Evolutionary conservation across 2,113 vertebrate genomes (phyloP).

Genomic region (Protobothrops mucrosquamatus): DNA sequence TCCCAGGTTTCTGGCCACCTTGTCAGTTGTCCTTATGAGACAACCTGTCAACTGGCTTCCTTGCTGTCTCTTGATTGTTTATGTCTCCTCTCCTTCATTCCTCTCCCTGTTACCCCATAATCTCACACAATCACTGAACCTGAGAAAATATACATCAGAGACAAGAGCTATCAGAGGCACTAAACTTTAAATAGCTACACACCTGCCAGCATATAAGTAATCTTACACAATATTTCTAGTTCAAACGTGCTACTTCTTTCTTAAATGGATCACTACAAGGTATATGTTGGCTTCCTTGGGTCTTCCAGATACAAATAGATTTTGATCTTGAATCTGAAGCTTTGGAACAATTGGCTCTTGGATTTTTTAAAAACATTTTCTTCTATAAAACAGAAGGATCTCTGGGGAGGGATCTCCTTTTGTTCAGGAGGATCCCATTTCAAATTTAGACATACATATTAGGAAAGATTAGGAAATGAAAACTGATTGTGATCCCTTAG

Average conservation of each 20-base stretch:
- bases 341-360: background rate
- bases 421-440: background rate
- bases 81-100: background rate
- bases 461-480: background rate
- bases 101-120: background rate
- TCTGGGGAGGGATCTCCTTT: background rate
- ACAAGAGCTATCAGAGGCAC: background rate
- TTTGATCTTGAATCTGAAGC: background rate
- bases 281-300: background rate
- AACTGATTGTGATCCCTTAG: background rate
- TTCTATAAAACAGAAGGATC: background rate
- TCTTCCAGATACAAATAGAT: background rate
- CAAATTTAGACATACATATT: background rate
- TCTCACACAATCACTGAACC: background rate
- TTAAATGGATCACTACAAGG: background rate
- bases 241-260: background rate
- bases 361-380: background rate
- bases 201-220: background rate
- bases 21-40: background rate
- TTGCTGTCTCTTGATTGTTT: background rate
- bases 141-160: background rate
- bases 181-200: background rate
- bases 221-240: background rate
- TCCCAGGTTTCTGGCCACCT: background rate
- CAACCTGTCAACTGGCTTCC: background rate